phyloP scores from a whole-genome alignment of 1,140 invertebrate genomes.

The Drosophila erecta region DNA sequence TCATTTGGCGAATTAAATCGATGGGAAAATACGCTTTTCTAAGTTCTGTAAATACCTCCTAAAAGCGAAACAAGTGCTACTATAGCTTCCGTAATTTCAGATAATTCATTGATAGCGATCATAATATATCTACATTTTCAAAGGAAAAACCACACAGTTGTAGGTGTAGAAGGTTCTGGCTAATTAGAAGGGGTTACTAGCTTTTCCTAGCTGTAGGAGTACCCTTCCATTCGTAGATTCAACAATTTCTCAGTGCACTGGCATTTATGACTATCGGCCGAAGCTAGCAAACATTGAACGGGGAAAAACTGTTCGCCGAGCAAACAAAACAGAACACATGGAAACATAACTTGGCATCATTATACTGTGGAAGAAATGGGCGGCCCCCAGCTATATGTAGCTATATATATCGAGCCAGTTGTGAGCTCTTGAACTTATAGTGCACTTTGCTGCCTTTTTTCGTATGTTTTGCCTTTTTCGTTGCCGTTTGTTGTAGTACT shows the following conservation, averaged over 20 bases:
- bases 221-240: constrained; percentile 17
- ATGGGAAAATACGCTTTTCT: background rate
- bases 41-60: background rate
- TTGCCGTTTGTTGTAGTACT: constrained; percentile 30
- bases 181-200: no score
- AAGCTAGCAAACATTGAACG: constrained; percentile 57
- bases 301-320: constrained; percentile 37
- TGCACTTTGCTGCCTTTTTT: constrained; percentile 42
- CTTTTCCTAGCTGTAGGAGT: background rate
- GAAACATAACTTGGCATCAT: constrained; percentile 66
- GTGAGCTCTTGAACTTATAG: constrained; percentile 57
- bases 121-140: no score
- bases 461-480: constrained; percentile 11
- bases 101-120: no score
- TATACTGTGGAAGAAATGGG: constrained; percentile 37
- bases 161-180: no score
- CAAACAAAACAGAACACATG: constrained; percentile 52
- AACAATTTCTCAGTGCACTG: constrained; percentile 25
- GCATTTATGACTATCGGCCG: constrained; percentile 69
- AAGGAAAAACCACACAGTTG: no score
- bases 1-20: background rate
- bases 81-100: no score
- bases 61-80: no score
- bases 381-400: constrained; percentile 11
- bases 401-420: constrained; percentile 44